Evolutionary conservation across 2,888 invertebrate genomes (phyloP).

Genomic region (Eilema caniola): DNA sequence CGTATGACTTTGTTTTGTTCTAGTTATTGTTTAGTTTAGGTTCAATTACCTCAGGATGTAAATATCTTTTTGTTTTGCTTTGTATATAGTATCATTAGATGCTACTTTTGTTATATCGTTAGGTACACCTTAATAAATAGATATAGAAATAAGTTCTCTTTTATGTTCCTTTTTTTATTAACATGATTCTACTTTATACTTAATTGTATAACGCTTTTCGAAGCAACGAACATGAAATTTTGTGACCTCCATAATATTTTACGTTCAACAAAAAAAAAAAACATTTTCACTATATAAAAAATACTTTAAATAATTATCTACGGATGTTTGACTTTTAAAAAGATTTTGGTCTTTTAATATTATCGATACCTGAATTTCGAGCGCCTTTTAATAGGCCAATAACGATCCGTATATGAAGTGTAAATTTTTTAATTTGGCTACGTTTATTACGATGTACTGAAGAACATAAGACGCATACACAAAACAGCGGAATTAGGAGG

Average conservation of each 20-base stretch:
- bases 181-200: not conserved
- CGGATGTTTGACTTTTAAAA: not conserved
- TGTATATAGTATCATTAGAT: conserved; percentile 43
- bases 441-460: not conserved
- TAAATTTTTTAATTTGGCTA: not conserved
- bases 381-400: not conserved
- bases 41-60: conserved; percentile 60
- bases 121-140: conserved; percentile 7
- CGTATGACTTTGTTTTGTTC: conserved; percentile 30
- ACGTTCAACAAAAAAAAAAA: not conserved
- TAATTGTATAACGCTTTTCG: not conserved
- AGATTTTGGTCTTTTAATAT: not conserved
- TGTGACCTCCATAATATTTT: not conserved
- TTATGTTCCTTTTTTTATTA: not conserved
- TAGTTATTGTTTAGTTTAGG: conserved; percentile 45
- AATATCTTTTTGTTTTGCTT: conserved; percentile 41
- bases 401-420: not conserved
- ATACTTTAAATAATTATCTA: not conserved
- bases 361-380: not conserved
- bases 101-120: conserved; percentile 11
- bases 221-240: conserved; percentile 1
- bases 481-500: no score
- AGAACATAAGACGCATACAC: not conserved
- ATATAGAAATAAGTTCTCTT: not conserved
- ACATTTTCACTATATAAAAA: conserved; percentile 2